Evolutionary conservation across 2,113 vertebrate species (phyloP).

Genomic region (Bagarius yarrelli): DNA sequence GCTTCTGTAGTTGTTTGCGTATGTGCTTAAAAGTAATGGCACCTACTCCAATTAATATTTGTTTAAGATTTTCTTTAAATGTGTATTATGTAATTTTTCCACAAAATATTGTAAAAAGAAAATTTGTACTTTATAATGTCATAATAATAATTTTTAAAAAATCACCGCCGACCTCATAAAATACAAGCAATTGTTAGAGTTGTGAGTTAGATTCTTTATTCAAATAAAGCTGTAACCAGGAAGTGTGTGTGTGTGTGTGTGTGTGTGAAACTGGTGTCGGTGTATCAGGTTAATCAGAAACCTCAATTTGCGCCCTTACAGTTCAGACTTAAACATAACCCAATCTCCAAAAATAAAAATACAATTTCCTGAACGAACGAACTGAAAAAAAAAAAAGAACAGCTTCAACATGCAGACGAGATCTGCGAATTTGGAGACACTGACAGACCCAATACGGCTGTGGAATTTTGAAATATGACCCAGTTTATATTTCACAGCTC

Average conservation of each 20-base stretch:
- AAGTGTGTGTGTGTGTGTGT: not conserved
- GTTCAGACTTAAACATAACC: conserved; percentile 6
- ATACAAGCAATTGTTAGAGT: not conserved
- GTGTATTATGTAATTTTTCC: too few species aligned
- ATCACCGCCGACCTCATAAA: not conserved
- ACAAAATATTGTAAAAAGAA: too few species aligned
- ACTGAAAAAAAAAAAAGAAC: too few species aligned
- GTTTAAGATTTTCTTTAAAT: not conserved
- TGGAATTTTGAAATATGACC: conserved; percentile 20
- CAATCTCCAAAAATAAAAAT: not conserved
- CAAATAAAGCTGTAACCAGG: not conserved
- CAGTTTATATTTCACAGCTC: conserved; percentile 20
- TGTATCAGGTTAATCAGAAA: not conserved
- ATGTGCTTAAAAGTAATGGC: not conserved
- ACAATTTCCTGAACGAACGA: conserved; percentile 38
- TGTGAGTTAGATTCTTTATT: not conserved
- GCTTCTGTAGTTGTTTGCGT: not conserved
- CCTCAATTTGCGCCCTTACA: not conserved
- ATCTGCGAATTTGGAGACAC: not conserved
- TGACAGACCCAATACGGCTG: not conserved
- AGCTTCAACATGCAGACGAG: not conserved
- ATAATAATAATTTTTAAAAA: not conserved
- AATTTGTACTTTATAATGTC: too few species aligned
- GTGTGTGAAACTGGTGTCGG: too few species aligned
- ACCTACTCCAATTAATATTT: not conserved